A percentile compares a stretch with the other conserved stretches of the same genome.
phyloP scores from a whole-genome alignment of 2,888 invertebrate species.

The Drosophila nr. fundita region DNA sequence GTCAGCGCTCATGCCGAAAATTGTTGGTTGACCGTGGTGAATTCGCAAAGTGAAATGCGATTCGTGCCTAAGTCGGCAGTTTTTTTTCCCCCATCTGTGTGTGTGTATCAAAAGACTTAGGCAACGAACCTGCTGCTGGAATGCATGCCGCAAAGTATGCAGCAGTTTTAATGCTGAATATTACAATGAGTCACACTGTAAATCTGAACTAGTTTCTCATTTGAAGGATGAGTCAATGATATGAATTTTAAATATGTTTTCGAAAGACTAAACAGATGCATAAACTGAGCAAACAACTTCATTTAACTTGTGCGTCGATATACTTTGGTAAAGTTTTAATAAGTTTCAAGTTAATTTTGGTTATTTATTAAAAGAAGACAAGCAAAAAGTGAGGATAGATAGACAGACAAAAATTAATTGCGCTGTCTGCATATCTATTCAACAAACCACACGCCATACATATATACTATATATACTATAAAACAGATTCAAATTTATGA shows the following conservation, averaged over 20 bases:
- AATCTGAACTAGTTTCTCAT: neutral
- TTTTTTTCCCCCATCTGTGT: neutral
- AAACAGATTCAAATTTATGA: neutral
- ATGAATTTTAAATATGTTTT: neutral
- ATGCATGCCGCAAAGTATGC: constrained; percentile 36
- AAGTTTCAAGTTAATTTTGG: neutral
- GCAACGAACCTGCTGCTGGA: constrained; percentile 53
- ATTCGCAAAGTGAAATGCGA: constrained; percentile 48
- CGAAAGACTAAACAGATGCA: neutral
- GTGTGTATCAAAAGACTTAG: constrained; percentile 58
- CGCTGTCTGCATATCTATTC: neutral
- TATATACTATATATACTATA: neutral
- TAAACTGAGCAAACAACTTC: neutral
- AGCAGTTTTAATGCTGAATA: neutral
- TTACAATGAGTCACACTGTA: constrained; percentile 2
- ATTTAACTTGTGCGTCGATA: neutral
- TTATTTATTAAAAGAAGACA: neutral
- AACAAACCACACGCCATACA: neutral
- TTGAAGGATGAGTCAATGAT: neutral
- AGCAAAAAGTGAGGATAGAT: neutral
- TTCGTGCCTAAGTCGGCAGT: neutral
- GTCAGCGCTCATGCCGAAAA: constrained; percentile 51
- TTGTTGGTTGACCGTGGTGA: constrained; percentile 26
- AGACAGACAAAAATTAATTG: neutral
- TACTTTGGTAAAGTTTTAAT: neutral